Evolutionary conservation across 2,113 vertebrate genomes (phyloP).

Genomic region (Hemicordylus capensis): DNA sequence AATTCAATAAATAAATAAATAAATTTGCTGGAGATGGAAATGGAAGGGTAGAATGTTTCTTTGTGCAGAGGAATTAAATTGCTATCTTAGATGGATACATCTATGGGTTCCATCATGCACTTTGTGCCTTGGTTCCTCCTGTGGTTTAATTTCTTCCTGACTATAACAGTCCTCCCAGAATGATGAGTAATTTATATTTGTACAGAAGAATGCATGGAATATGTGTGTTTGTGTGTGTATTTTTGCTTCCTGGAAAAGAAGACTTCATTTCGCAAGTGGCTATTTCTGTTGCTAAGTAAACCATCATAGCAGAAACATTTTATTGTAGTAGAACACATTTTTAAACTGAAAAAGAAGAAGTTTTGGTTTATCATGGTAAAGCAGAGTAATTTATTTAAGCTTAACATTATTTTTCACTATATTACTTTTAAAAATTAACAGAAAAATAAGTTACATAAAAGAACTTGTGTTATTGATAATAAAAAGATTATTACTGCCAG

Average conservation of each 20-base stretch:
- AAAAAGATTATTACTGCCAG: background rate
- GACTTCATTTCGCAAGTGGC: conserved; percentile 20
- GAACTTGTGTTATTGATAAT: background rate
- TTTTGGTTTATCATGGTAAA: too few species aligned
- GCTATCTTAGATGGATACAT: background rate
- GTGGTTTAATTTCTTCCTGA: background rate
- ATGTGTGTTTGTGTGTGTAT: background rate
- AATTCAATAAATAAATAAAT: too few species aligned
- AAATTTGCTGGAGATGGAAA: background rate
- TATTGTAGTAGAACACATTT: too few species aligned
- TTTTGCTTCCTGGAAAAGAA: background rate
- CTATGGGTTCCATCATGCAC: too few species aligned
- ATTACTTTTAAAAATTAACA: background rate
- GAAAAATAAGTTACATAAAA: background rate
- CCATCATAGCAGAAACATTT: conserved; percentile 17
- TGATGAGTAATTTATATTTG: background rate
- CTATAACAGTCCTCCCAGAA: background rate
- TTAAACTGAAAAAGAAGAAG: too few species aligned
- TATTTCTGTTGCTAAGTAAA: conserved; percentile 25
- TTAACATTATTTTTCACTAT: too few species aligned
- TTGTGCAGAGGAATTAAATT: background rate
- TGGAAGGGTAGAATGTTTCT: too few species aligned
- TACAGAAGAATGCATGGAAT: conserved; percentile 31
- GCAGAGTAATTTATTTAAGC: too few species aligned
- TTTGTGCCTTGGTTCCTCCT: too few species aligned